These are phyloP conservation scores for Verasper variegatus DNA, from an alignment of 2,113 vertebrate species.

Conservation along the genomic window DNA sequence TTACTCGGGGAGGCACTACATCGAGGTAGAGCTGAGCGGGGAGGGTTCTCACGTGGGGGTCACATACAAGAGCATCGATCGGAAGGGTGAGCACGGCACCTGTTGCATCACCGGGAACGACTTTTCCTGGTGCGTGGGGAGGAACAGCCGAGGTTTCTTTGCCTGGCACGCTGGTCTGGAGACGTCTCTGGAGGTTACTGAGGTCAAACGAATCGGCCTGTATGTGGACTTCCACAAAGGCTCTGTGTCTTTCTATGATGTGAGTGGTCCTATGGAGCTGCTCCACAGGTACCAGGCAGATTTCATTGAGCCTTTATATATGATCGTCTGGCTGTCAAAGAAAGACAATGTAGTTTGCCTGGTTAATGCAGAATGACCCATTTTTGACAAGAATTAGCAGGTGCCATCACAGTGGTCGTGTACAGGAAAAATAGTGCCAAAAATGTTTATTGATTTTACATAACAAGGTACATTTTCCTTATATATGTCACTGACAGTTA, in stretches of 20 bases:
- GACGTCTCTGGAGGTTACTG: conserved; percentile 61
- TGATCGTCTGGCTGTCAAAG: conserved; percentile 86
- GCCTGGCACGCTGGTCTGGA: conserved; percentile 82
- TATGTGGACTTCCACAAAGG: conserved; percentile 78
- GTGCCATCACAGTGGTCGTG: neutral
- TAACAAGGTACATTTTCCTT: conserved; percentile 23
- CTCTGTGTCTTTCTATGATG: conserved; percentile 79
- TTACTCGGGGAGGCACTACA: conserved; percentile 81
- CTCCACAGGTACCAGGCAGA: conserved; percentile 75
- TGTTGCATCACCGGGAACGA: conserved; percentile 82
- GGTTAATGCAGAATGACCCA: conserved; percentile 38
- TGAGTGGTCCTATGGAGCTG: conserved; percentile 72
- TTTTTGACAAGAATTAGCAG: neutral
- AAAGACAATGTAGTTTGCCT: conserved; percentile 80
- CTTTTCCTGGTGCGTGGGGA: conserved; percentile 84
- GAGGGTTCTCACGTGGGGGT: conserved; percentile 79
- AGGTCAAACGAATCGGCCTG: conserved; percentile 76
- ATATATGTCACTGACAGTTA: conserved; percentile 1
- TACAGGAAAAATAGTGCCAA: neutral
- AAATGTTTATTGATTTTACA: conserved; percentile 29
- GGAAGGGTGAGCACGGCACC: conserved; percentile 75
- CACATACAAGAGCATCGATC: conserved; percentile 80
- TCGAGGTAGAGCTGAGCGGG: conserved; percentile 80
- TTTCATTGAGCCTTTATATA: conserved; percentile 80
- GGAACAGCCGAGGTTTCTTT: conserved; percentile 79